Evolutionary conservation across 2,113 vertebrate genomes (phyloP).

Genomic region (Pseudorasbora parva): DNA sequence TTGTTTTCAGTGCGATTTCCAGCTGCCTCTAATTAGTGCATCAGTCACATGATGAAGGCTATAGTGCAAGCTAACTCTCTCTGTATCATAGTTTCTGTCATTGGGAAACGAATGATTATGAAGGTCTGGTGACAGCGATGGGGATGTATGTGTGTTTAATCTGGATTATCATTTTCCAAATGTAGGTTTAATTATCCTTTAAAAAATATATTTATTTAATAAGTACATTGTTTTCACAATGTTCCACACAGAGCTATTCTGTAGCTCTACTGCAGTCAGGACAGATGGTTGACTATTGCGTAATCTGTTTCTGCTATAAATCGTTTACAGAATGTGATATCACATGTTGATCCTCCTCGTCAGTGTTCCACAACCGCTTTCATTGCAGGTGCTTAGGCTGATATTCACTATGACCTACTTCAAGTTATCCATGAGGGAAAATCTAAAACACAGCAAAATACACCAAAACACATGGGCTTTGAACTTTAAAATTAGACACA

Average conservation of each 20-base stretch:
- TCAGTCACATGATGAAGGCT: background rate
- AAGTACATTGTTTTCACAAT: no score
- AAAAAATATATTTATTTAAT: background rate
- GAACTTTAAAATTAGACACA: conserved; percentile 7
- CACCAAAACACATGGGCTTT: conserved; percentile 8
- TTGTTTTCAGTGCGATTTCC: background rate
- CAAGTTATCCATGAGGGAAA: background rate
- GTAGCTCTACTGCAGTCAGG: background rate
- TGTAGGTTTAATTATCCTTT: background rate
- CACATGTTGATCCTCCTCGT: conserved; percentile 17
- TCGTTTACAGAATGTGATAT: conserved; percentile 34
- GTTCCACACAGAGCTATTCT: no score
- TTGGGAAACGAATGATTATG: background rate
- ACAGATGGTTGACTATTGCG: conserved; percentile 38
- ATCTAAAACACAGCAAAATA: background rate
- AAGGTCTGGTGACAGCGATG: background rate
- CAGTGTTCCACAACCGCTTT: conserved; percentile 21
- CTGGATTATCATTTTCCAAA: background rate
- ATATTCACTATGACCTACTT: conserved; percentile 19
- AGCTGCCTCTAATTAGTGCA: conserved; percentile 14
- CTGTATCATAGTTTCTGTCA: background rate
- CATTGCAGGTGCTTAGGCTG: conserved; percentile 19
- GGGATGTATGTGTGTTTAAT: background rate
- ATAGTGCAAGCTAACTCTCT: background rate
- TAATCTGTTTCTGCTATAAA: conserved; percentile 43